Evolutionary conservation across 2,888 invertebrate genomes (phyloP).

Genomic region (Lobophora halterata): DNA sequence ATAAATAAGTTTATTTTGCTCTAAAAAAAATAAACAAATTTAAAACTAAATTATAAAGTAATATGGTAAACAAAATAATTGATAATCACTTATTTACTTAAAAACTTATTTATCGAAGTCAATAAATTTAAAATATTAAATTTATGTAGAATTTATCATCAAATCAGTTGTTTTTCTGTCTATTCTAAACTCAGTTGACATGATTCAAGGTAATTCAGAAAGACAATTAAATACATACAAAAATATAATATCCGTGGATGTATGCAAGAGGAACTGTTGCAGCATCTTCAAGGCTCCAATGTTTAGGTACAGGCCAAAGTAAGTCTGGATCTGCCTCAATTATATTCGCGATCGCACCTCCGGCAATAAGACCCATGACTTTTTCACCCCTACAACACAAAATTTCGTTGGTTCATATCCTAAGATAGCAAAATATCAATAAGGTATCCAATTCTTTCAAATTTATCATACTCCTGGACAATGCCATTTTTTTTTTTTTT

Average conservation of each 20-base stretch:
- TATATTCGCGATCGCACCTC: slow-evolving; percentile 75
- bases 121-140: neutral
- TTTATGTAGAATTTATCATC: too few species aligned
- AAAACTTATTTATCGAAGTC: too few species aligned
- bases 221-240: slow-evolving; percentile 34
- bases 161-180: too few species aligned
- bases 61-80: too few species aligned
- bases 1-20: slow-evolving; percentile 24
- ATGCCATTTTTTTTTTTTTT: too few species aligned
- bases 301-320: slow-evolving; percentile 83
- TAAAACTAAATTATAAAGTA: too few species aligned
- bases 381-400: slow-evolving; percentile 59
- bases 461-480: too few species aligned
- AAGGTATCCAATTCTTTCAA: too few species aligned
- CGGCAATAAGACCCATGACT: slow-evolving; percentile 82
- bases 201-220: neutral
- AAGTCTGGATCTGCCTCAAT: slow-evolving; percentile 73
- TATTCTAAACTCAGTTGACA: too few species aligned
- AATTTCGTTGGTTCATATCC: too few species aligned
- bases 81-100: too few species aligned
- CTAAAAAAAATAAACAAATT: slow-evolving; percentile 25
- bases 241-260: slow-evolving; percentile 40
- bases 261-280: slow-evolving; percentile 86
- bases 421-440: too few species aligned
- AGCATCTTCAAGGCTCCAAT: slow-evolving; percentile 85